These are phyloP conservation scores for Leptothorax acervorum DNA, from an alignment of 2,888 invertebrate species.

Conservation along the genomic window DNA sequence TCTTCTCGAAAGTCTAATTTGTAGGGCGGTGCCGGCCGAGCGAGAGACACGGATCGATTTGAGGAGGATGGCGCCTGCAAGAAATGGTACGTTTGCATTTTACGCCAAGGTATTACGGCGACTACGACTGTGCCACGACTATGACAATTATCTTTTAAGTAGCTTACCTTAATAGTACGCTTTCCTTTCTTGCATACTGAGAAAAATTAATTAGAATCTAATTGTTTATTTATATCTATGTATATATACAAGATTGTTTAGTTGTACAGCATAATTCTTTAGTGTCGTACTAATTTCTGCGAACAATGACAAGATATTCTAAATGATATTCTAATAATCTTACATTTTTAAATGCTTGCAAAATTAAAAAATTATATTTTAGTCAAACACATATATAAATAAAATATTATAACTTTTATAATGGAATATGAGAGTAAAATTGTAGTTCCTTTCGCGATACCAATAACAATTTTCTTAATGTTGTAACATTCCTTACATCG, in stretches of 20 bases:
- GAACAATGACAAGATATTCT: background rate
- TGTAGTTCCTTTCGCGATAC: background rate
- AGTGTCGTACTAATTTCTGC: background rate
- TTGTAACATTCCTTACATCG: background rate
- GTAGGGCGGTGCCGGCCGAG: constrained; percentile 40
- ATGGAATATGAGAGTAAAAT: background rate
- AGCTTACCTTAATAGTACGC: background rate
- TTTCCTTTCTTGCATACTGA: background rate
- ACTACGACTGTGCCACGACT: background rate
- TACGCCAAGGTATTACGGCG: constrained; percentile 20
- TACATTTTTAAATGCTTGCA: background rate
- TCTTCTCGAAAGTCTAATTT: constrained; percentile 68
- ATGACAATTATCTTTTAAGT: constrained; percentile 15
- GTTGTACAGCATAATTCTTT: background rate
- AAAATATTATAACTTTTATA: background rate
- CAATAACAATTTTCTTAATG: constrained; percentile 10
- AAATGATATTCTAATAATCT: background rate
- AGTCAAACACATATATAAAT: background rate
- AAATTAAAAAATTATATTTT: background rate
- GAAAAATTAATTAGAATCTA: background rate
- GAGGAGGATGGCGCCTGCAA: constrained; percentile 4
- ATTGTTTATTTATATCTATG: background rate
- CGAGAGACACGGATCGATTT: constrained; percentile 43
- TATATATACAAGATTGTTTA: background rate
- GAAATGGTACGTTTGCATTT: constrained; percentile 44